These are phyloP conservation scores for Augochlora pura DNA, from an alignment of 1,140 invertebrate genomes.

Conservation along the genomic window DNA sequence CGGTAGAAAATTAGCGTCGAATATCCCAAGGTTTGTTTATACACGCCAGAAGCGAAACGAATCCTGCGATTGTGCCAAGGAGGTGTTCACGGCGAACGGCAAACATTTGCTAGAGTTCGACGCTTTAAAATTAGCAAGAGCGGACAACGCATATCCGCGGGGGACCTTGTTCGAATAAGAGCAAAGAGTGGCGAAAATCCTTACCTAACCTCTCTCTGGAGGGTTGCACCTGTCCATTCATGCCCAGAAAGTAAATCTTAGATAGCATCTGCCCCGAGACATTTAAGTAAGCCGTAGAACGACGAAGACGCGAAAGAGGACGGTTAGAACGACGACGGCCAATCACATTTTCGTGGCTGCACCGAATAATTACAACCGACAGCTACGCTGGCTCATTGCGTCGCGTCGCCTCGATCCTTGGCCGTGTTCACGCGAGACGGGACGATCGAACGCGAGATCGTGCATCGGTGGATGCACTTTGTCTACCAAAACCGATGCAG, in stretches of 20 bases:
- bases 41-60: too few relatives aligned
- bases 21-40: too few relatives aligned
- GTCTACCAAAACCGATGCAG: too few relatives aligned
- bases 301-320: neutral
- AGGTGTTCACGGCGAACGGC: too few relatives aligned
- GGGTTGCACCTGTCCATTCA: conserved; percentile 75
- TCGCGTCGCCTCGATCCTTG: neutral
- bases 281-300: conserved; percentile 6
- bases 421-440: neutral
- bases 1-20: too few relatives aligned
- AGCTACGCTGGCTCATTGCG: neutral
- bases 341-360: conserved; percentile 32
- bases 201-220: conserved; percentile 77
- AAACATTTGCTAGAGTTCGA: too few relatives aligned
- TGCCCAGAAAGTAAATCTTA: conserved; percentile 48
- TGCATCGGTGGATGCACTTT: conserved; percentile 31
- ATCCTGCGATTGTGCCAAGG: too few relatives aligned
- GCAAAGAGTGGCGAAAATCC: neutral
- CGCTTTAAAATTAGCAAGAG: neutral
- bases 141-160: neutral
- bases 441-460: conserved; percentile 23
- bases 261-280: conserved; percentile 24
- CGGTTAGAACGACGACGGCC: too few relatives aligned
- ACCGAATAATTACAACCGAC: neutral
- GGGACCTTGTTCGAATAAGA: neutral